Conservation (phyloP, 2,113 vertebrate species). For the Planiliza haematocheilus region DNA sequence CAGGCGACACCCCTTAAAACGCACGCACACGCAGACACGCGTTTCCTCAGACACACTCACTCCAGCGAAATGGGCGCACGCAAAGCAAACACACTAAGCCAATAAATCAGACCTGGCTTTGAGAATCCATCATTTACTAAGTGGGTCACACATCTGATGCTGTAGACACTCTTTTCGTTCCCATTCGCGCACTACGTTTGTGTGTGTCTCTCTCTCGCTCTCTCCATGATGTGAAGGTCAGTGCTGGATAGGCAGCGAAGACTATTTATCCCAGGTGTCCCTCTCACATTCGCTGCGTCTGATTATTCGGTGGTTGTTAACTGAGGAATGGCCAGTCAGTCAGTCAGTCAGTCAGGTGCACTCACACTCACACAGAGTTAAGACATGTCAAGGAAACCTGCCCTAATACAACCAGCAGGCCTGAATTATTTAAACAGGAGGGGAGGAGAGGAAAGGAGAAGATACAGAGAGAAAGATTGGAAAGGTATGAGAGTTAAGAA, state of each 20-base stretch:
- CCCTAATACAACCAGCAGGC: slow-evolving; percentile 54
- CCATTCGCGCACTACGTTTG: slow-evolving; percentile 14
- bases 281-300: slow-evolving; percentile 17
- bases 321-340: slow-evolving; percentile 19
- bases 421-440: slow-evolving; percentile 78
- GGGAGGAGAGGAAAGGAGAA: slow-evolving; percentile 43
- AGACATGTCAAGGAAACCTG: slow-evolving; percentile 64
- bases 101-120: slow-evolving; percentile 82
- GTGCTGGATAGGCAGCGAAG: slow-evolving; percentile 34
- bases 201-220: not conserved
- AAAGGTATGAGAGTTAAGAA: slow-evolving; percentile 28
- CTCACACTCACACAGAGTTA: slow-evolving; percentile 13
- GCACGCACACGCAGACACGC: slow-evolving; percentile 29
- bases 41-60: slow-evolving; percentile 21
- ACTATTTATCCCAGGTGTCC: slow-evolving; percentile 50
- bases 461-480: slow-evolving; percentile 23
- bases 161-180: slow-evolving; percentile 43
- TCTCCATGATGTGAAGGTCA: slow-evolving; percentile 64
- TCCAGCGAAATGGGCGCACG: slow-evolving; percentile 71
- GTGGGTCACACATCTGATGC: slow-evolving; percentile 82
- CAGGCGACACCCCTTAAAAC: slow-evolving; percentile 40
- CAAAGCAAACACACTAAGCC: slow-evolving; percentile 75
- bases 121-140: slow-evolving; percentile 81
- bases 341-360: not conserved
- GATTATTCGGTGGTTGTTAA: slow-evolving; percentile 51